Evolutionary conservation across 2,797 vertebrate species (phyloP), one percentile per base, ranked within the genome.

Genomic region (Bovichtus variegatus): DNA sequence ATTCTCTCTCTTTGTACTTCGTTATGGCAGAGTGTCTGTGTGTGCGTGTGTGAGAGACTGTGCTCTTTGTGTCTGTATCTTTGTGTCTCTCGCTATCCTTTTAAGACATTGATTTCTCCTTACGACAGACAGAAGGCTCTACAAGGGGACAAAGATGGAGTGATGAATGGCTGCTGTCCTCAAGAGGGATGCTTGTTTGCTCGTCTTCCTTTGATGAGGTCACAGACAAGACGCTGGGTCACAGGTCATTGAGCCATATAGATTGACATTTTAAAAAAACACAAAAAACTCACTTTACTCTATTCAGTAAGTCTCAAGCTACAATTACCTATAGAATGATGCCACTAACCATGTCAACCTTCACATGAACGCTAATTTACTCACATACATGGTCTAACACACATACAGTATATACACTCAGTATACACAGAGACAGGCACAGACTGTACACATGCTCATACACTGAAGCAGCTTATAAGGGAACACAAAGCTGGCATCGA

Each of bases 111-210:
- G 90, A 93, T 93, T 93, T 93, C 82, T 88, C 83, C 81, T 89
- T 78, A 82, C 65, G 76, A 88, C 5, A 23, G 86, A 89, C 86
- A 81, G 82, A 89, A 66, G 76, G 73, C 83, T 89, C 79, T 88
- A 90, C 90, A 89, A 83, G 78, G 76, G 81, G 82, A 90, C 92
- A 93, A 92, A 93, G 91, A 92, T 87, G 87, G 80, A 72, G 82
- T 84, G 83, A 92, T 94, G 92, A 94, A 95, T 94, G 88, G 87
- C 83, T 78, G 79, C 91, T 83, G 78, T 94, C 87, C 89, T 90
- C 91, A 89, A 91, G 90, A 91, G 83, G 82, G 86, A 90, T 82
- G 84, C 91, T 90, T 92, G 90, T 92, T 92, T 90, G 92, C 84
- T 85, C 66, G 36, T 86, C 88, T 81, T 58, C 69, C 89, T 93